phyloP scores from a whole-genome alignment of 2,797 vertebrate species.

The Tinamus major region DNA sequence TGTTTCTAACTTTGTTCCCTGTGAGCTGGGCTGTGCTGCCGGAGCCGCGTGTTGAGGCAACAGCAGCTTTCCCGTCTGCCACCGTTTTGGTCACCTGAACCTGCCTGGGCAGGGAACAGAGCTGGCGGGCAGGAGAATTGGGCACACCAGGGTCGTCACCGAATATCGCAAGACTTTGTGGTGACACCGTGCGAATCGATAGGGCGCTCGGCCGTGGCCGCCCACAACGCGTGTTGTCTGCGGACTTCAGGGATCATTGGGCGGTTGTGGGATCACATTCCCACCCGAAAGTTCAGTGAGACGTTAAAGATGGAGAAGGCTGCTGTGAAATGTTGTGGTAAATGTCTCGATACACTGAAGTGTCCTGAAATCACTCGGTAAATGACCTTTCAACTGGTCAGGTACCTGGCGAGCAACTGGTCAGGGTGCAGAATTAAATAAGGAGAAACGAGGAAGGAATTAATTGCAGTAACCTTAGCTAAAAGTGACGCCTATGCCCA shows the following conservation, averaged over 20 bases:
- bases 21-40: neutral
- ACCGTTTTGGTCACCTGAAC: accelerated
- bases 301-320: neutral
- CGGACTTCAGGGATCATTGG: neutral
- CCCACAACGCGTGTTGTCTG: accelerated
- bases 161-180: neutral
- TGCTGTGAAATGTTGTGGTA: neutral
- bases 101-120: neutral
- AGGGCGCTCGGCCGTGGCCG: neutral
- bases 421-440: neutral
- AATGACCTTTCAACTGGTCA: neutral
- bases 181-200: neutral
- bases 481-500: neutral
- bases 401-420: neutral
- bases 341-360: neutral
- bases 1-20: neutral
- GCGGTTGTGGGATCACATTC: neutral
- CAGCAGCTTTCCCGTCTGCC: neutral
- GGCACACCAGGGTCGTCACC: neutral
- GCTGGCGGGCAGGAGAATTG: accelerated
- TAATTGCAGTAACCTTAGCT: neutral
- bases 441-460: neutral
- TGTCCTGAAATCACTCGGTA: too few species aligned
- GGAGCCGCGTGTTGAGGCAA: neutral
- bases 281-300: neutral